These are phyloP conservation scores for Spizaetus ornatus DNA, from an alignment of 2,113 vertebrate species.

Conservation along the genomic window DNA sequence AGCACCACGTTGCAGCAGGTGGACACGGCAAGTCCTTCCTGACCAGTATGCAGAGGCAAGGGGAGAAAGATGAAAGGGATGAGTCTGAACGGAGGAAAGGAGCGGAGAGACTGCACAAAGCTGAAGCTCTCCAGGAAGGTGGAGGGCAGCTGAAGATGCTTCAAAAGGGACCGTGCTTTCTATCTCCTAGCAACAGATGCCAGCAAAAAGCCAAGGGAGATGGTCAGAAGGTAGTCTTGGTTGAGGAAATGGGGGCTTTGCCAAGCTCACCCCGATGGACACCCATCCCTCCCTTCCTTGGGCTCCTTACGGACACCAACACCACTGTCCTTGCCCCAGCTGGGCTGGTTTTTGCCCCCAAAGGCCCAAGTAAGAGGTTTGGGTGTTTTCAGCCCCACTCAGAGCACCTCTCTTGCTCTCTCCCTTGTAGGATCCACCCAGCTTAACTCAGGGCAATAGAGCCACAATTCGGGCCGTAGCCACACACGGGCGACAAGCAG, in stretches of 20 bases:
- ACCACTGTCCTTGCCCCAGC: not conserved
- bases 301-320: not conserved
- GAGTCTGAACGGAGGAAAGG: not conserved
- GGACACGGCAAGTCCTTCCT: not conserved
- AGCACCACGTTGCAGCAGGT: accelerated
- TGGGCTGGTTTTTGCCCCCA: not conserved
- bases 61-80: not conserved
- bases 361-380: accelerated
- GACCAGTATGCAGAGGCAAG: accelerated
- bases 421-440: not conserved
- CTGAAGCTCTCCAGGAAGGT: not conserved
- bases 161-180: not conserved
- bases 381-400: not conserved
- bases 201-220: not conserved
- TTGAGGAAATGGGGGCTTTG: not conserved
- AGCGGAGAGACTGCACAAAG: not conserved
- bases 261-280: not conserved
- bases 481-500: not conserved
- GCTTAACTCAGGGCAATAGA: accelerated
- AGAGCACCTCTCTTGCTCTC: not conserved
- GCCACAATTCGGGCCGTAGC: accelerated
- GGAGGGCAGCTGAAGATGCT: not conserved
- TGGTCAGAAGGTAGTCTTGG: not conserved
- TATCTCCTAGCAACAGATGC: conserved; percentile 50
- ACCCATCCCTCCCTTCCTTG: not conserved